phyloP scores from a whole-genome alignment of 2,797 vertebrate species.

The Chromis chromis region DNA sequence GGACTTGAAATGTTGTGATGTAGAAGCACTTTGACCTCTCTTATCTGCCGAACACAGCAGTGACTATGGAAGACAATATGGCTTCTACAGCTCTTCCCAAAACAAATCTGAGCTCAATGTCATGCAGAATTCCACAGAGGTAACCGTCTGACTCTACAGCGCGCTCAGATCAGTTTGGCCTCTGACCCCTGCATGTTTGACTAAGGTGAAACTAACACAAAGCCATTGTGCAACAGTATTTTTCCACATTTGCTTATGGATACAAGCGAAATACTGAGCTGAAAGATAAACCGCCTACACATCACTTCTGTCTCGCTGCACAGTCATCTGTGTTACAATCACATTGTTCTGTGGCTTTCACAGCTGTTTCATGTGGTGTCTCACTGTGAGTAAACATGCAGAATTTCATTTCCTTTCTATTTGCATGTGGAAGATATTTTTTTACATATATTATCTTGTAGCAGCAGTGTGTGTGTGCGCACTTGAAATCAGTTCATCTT shows the following conservation, averaged over 20 bases:
- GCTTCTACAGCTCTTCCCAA: constrained; percentile 34
- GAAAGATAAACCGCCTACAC: neutral
- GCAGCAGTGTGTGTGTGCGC: too few relatives aligned
- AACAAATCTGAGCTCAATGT: constrained; percentile 52
- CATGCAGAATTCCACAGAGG: constrained; percentile 19
- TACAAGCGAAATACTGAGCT: neutral
- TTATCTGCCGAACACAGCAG: constrained; percentile 48
- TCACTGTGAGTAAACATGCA: neutral
- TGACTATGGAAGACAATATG: constrained; percentile 18
- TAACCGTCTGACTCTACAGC: constrained; percentile 12
- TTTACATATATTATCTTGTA: neutral
- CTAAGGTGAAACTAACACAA: constrained; percentile 28
- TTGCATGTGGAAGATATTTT: neutral
- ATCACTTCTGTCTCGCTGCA: too few relatives aligned
- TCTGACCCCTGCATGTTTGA: constrained; percentile 40
- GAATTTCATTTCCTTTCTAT: neutral
- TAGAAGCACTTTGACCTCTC: constrained; percentile 29
- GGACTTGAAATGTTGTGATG: neutral
- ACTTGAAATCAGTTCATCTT: neutral
- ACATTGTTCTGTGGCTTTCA: neutral
- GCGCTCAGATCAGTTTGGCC: constrained; percentile 14
- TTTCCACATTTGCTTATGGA: constrained; percentile 14
- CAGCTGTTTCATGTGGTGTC: neutral
- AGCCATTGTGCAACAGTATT: neutral
- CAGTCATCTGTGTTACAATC: too few relatives aligned